Conservation (phyloP, 2,888 invertebrate species). For the Drosophila tripunctata region DNA sequence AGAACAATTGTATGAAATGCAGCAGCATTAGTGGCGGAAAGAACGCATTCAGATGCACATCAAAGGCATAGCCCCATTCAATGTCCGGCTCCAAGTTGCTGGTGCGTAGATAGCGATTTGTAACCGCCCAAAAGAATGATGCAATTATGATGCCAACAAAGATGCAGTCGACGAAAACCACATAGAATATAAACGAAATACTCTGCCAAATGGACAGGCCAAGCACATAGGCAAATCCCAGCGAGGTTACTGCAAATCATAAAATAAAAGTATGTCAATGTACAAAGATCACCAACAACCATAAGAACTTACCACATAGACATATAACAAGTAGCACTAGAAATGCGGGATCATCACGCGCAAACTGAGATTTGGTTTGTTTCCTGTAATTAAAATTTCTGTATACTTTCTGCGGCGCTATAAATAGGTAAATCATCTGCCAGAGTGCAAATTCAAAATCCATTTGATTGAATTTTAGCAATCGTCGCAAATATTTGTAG, state of each 20-base stretch:
- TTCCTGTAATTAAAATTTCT: slow-evolving; percentile 99
- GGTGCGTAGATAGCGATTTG: slow-evolving; percentile 82
- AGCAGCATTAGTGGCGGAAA: slow-evolving; percentile 97
- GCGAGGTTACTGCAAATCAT: slow-evolving; percentile 90
- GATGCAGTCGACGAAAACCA: slow-evolving; percentile 97
- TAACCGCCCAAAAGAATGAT: slow-evolving; percentile 93
- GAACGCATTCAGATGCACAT: slow-evolving; percentile 99
- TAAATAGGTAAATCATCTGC: slow-evolving; percentile 98
- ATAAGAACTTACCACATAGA: slow-evolving; percentile 90
- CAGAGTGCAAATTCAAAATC: slow-evolving; percentile 99
- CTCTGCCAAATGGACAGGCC: slow-evolving; percentile 89
- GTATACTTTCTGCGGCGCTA: slow-evolving; percentile 98
- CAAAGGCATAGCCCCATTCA: slow-evolving; percentile 99
- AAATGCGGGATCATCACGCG: slow-evolving; percentile 99
- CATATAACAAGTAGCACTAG: slow-evolving; percentile 94
- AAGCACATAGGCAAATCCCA: slow-evolving; percentile 93
- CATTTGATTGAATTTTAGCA: slow-evolving; percentile 98
- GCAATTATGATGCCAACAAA: slow-evolving; percentile 94
- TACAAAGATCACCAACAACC: neutral
- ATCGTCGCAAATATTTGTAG: slow-evolving; percentile 92
- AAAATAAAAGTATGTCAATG: neutral
- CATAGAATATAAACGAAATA: slow-evolving; percentile 93
- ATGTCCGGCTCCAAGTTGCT: slow-evolving; percentile 85
- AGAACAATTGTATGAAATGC: slow-evolving; percentile 95
- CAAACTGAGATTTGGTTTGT: slow-evolving; percentile 99